These are phyloP conservation scores for Triops cancriformis DNA, from an alignment of 1,140 invertebrate species.

Conservation along the genomic window DNA sequence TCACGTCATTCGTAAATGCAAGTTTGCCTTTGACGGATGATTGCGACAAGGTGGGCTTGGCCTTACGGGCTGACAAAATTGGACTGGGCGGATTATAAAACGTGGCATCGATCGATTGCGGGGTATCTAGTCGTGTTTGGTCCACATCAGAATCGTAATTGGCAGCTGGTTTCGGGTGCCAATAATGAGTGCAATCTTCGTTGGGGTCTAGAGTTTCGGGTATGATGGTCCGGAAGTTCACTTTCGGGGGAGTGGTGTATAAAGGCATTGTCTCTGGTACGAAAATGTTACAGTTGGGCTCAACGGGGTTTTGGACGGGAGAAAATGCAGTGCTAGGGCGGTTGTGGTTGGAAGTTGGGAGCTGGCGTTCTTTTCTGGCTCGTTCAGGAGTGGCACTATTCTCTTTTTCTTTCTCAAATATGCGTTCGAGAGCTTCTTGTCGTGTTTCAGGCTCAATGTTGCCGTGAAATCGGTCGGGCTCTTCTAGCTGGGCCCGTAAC, in stretches of 20 bases:
- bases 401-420: not conserved
- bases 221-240: not conserved
- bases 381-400: not conserved
- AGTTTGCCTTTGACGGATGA: not conserved
- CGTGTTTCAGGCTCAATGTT: not conserved
- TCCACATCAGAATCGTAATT: not conserved
- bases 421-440: not conserved
- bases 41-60: not conserved
- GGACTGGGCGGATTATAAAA: not conserved
- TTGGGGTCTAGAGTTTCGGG: not conserved
- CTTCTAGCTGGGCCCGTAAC: not conserved
- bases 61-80: not conserved
- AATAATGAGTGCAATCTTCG: not conserved
- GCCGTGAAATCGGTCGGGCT: not conserved
- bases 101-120: not conserved
- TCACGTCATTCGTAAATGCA: not conserved
- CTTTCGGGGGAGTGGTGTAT: not conserved
- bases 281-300: not conserved
- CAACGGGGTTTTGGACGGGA: not conserved
- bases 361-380: not conserved
- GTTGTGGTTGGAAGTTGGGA: not conserved
- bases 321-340: not conserved
- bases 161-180: not conserved
- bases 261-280: not conserved
- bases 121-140: not conserved